These are phyloP conservation scores for Lytechinus variegatus DNA, from an alignment of 35 echinoderm and acorn worm species.

Conservation along the genomic window DNA sequence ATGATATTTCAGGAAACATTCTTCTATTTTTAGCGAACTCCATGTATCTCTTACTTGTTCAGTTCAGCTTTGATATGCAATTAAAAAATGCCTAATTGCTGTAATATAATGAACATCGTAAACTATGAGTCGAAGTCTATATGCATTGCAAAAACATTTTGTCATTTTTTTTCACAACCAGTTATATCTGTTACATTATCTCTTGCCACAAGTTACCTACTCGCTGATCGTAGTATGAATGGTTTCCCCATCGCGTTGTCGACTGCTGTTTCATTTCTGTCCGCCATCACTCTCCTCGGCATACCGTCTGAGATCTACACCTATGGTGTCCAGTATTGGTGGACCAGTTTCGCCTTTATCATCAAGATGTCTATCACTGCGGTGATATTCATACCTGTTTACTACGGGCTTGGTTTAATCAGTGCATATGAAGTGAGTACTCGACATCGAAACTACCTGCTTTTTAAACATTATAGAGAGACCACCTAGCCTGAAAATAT, in stretches of 20 bases:
- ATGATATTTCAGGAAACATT: too few relatives aligned
- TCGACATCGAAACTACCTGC: background rate
- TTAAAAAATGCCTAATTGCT: too few relatives aligned
- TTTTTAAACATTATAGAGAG: too few relatives aligned
- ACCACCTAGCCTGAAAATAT: too few relatives aligned
- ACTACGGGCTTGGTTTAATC: conserved; percentile 47
- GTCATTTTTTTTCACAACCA: too few relatives aligned
- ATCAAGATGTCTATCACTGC: conserved; percentile 15
- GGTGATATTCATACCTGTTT: conserved; percentile 63
- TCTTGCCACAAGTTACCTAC: conserved; percentile 61
- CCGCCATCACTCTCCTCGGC: conserved; percentile 76
- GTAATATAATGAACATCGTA: too few relatives aligned
- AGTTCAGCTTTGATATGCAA: too few relatives aligned
- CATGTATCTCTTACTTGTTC: too few relatives aligned
- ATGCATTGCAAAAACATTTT: too few relatives aligned
- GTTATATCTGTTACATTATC: background rate
- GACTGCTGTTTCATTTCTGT: conserved; percentile 76
- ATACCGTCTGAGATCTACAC: conserved; percentile 76
- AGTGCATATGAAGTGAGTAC: conserved; percentile 63
- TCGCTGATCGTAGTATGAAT: conserved; percentile 67
- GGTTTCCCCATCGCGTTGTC: conserved; percentile 71
- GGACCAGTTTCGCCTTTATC: background rate
- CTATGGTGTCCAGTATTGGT: conserved; percentile 69
- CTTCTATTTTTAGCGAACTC: too few relatives aligned
- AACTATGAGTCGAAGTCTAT: too few relatives aligned